Evolutionary conservation across 2,888 invertebrate species (phyloP), one percentile per base, ranked within the genome.

Genomic region (Dugesia japonica): DNA sequence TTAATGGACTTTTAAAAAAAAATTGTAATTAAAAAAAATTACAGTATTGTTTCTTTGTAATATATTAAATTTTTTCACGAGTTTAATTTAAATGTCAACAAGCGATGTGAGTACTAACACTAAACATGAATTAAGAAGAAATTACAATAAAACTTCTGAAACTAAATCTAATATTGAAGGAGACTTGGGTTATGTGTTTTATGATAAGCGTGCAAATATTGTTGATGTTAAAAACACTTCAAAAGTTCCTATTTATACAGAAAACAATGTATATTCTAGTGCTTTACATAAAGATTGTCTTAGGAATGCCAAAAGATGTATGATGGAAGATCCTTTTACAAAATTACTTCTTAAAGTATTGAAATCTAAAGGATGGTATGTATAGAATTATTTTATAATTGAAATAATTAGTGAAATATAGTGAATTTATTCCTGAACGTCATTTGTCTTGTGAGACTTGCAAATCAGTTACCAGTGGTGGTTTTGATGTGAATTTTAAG

Each of bases 401-500:
- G n/a, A n/a, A n/a, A n/a, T n/a, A n/a, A n/a, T n/a, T n/a, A n/a
- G n/a, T n/a, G 17, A 56, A 9, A 56, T 20, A 13, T 23, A 72
- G 72, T 72, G 72, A 72, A 28, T 27, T 72, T 27, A 7, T 28
- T 31, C 28, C 28, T 15, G 75, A 13, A 26, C 71, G 75, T 0
- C 75, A 75, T 73, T 27, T 75, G 38, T 42, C 75, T 1, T 75
- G 75, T n/a, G 75, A 75, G 26, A 74, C 71, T 0, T 75, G 75
- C 26, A 20, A 74, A n/a, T 15, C 17, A 71, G 20, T 26, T 17
- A 71, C 17, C 4, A 74, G 42, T 26, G 74, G 42, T 17, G 72
- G 72, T 9, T 72, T 72, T 26, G 72, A 72, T 72, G 28, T 27
- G 1, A 72, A 72, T 72, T 75, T 28, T 77, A 86, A 86, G 13